Evolutionary conservation across 2,888 invertebrate species (phyloP), one percentile per base, ranked within the genome.

Genomic region (Athalia circularis): DNA sequence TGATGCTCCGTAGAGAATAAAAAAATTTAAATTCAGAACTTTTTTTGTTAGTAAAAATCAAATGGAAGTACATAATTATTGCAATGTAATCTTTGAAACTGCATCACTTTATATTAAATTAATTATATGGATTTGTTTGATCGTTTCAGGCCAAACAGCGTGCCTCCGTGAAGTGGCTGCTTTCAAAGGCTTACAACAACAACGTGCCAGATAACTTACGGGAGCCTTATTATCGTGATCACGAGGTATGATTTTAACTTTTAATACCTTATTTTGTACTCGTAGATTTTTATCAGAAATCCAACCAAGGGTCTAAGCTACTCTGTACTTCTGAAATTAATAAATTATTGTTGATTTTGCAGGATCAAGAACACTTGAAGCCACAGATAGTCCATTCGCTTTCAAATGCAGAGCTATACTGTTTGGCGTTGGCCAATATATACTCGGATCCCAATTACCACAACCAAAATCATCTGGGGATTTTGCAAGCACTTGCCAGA

Each of bases 391-490:
- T 96, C 82, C 97, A 97, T 85, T 95, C 96, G 77, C 92, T 99
- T 89, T 97, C 98, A 86, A 98, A 96, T 92, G 98, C 98, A 84
- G 98, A 98, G 91, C 93, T 98, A 82, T 98, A 98, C 92, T 98
- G 98, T 92, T 93, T 96, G 91, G 97, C 98, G 79, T 92, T 98
- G 90, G 96, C 96, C 86, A 97, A 97, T 92, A 96, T 98, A 92
- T 98, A 98, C 92, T 96, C 97, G 82, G 98, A 98, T 92, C 98
- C 97, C 81, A 97, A 97, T 92, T 98, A 97, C 92, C 96, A 97
- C 93, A 97, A 96, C 92, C 94, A 98, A 87, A 98, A 97, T 92
- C 98, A 98, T 92, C 96, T 96, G 95, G 96, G 97, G 90, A 97
- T 98, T 89, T 94, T 98, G 88, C 98, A 98, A 92, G 97, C 97